Percentiles rank a stretch among this genome's conserved stretches.
These are phyloP conservation scores for Climacteris rufus DNA, from an alignment of 2,113 vertebrate species.

Conservation along the genomic window DNA sequence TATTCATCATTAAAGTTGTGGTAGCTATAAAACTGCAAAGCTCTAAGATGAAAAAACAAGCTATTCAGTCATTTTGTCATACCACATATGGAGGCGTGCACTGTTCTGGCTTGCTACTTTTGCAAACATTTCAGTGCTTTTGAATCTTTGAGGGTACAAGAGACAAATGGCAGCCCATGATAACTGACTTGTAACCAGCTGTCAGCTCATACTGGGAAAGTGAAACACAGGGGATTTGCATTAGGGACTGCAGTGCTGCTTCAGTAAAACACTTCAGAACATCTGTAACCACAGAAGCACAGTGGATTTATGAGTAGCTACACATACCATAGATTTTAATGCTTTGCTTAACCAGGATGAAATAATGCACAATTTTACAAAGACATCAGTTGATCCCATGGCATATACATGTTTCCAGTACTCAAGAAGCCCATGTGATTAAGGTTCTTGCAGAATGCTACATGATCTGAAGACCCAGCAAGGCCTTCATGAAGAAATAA, in stretches of 20 bases:
- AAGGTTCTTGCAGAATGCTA: not conserved
- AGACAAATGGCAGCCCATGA: not conserved
- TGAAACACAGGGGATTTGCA: not conserved
- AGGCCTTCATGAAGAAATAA: not conserved
- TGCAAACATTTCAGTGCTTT: not conserved
- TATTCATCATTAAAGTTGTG: not conserved
- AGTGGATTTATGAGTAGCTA: not conserved
- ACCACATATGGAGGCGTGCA: not conserved
- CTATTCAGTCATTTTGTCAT: not conserved
- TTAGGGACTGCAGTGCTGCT: not conserved
- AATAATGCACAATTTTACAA: not conserved
- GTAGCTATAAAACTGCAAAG: conserved; percentile 3
- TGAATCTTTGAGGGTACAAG: not conserved
- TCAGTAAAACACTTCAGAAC: not conserved
- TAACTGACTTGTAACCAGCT: not conserved
- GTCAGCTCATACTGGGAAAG: not conserved
- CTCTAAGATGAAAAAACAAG: conserved; percentile 6
- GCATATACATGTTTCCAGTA: not conserved
- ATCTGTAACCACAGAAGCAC: not conserved
- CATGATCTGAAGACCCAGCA: not conserved
- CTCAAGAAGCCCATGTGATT: not conserved
- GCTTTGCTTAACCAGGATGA: not conserved
- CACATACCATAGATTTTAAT: not conserved
- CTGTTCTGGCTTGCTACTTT: not conserved
- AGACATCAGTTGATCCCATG: not conserved